Evolutionary conservation across 2,888 invertebrate species (phyloP), one percentile per base, ranked within the genome.

Genomic region (Sisyra terminalis): DNA sequence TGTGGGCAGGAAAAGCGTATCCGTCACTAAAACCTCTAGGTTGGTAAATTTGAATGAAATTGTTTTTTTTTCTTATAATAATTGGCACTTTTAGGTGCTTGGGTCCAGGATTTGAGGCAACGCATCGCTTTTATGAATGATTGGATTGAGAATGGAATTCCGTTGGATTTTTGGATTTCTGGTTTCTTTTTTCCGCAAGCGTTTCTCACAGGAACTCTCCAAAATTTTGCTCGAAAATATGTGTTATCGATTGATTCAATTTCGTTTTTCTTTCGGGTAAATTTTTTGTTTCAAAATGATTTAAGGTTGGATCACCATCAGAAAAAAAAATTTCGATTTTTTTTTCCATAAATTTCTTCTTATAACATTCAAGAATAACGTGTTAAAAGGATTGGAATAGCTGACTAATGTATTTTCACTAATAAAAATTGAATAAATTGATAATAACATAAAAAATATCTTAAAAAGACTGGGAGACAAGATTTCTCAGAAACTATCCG

Each of bases 171-270:
- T 63, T 87, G 86, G 86, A 77, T 87, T 49, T 83, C 85, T 1
- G 86, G 85, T 0, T 84, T 87, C 60, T 87, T 77, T 63, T 87
- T 86, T 63, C 85, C 86, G 1, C 86, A 87, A 58, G 84, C 85
- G 1, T 84, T 87, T 63, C 67, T 87, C 48, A 86, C 86, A 0
- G 86, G 83, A 14, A 81, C 80, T 1, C 64, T 84, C 53, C 87
- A 87, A 65, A 86, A 87, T 63, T 85, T 72, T 58, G 86, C 86
- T 3, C 67, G 86, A 49, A 82, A 78, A 55, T 73, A 81, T 53
- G 66, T 76, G 17, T 70, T 84, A 4, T 81, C 86, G 3, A 85
- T 87, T 31, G 86, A 87, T 55, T 69, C 73, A 0, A 69, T 79
- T 3, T 63, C 66, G 5, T 80, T 78, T 52, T 57, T 63, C 3